These are phyloP conservation scores for Saccopteryx leptura DNA, from an alignment of 2,113 vertebrate species.

Conservation along the genomic window DNA sequence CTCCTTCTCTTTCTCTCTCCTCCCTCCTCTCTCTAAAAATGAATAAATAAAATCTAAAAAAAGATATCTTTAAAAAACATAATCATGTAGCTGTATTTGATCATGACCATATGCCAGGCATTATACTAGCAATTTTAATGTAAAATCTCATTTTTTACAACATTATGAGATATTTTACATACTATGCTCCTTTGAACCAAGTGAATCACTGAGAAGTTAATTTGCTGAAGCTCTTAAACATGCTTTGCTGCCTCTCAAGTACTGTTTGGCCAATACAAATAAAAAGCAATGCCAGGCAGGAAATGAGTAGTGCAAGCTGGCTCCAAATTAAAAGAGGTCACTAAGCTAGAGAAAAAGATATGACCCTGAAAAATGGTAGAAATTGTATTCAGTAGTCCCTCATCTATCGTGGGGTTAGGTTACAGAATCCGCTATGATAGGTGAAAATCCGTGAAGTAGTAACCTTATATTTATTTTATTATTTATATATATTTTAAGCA, in stretches of 20 bases:
- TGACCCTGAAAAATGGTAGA: background rate
- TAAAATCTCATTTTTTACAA: constrained; percentile 41
- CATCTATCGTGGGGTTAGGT: too few species aligned
- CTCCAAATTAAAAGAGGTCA: constrained; percentile 7
- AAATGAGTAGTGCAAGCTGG: background rate
- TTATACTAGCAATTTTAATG: background rate
- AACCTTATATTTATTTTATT: too few species aligned
- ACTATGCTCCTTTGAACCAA: background rate
- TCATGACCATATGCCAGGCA: background rate
- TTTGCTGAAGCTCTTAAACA: constrained; percentile 14
- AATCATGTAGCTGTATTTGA: background rate
- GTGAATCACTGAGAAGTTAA: background rate
- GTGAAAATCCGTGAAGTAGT: too few species aligned
- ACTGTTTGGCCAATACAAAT: constrained; percentile 9
- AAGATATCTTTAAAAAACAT: too few species aligned
- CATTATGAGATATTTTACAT: constrained; percentile 1
- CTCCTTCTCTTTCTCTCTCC: too few species aligned
- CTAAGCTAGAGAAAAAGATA: background rate
- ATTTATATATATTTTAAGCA: too few species aligned
- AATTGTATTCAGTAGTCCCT: too few species aligned
- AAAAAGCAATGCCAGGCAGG: background rate
- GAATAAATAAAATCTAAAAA: too few species aligned
- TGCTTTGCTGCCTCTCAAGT: background rate
- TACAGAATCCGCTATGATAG: too few species aligned
- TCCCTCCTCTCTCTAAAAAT: too few species aligned